Evolutionary conservation across 2,797 vertebrate species (phyloP), one percentile per base, ranked within the genome.

Genomic region (Centroberyx gerrardi): DNA sequence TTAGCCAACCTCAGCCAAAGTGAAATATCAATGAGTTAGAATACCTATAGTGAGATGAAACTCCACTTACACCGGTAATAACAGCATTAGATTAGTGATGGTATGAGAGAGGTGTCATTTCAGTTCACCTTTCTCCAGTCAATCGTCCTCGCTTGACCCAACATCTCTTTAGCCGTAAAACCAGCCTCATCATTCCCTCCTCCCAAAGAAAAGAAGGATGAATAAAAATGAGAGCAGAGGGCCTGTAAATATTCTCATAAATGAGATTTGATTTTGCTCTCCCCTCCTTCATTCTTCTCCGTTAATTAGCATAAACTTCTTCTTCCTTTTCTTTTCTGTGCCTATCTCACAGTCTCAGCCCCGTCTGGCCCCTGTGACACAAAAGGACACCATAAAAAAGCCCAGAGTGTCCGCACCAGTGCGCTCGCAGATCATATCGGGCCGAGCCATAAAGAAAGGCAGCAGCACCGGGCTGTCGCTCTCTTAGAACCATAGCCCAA

Each of bases 271-370:
- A 88, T 78, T 91, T 86, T 69, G 38, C 79, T 76, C 72, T 71
- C 49, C 68, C 76, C 61, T 70, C 56, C 72, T 82, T 86, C 81
- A 83, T 92, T 91, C 81, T 83, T 89, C 86, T 79, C 72, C 14
- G 76, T 91, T 94, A 93, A 95, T 94, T 93, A 94, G 90, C 89
- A 87, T 87, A 59, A 89, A 81, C 76, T 75, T 86, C 53, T 73
- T 80, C 75, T 63, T 55, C 63, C 58, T 79, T 87, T 87, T 88
- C 78, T 84, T 49, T 83, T 78, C 38, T 38, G 27, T 66, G 64
- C 65, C 83, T 87, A 89, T 91, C 92, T 84, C 78, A 54, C 58
- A 58, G 88, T 84, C 76, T 88, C 75, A 73, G 86, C 85, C 62
- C 74, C 18, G 84, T 82, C 88, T 58, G 83, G 88, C 72, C 82